Evolutionary conservation across 1,140 invertebrate species (phyloP).

Genomic region (Wiebesia pumilae): DNA sequence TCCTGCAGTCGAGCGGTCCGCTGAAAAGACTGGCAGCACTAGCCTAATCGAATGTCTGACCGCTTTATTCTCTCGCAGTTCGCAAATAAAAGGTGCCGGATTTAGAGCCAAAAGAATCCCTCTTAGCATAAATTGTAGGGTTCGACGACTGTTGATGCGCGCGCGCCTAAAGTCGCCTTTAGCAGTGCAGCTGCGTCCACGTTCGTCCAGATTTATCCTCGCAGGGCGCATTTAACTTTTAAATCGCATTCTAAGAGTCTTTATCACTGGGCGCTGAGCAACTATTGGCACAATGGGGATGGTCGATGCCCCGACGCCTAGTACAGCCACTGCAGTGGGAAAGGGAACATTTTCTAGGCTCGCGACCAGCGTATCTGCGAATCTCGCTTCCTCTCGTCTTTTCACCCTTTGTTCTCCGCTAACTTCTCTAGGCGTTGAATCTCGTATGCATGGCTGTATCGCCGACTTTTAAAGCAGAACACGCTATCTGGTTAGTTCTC

Average conservation of each 20-base stretch:
- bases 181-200: no score
- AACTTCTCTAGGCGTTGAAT: neutral
- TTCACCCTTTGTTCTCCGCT: neutral
- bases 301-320: neutral
- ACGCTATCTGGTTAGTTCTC: neutral
- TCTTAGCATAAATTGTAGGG: neutral
- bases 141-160: neutral
- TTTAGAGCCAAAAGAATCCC: neutral
- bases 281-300: neutral
- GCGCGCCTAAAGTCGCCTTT: neutral
- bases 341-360: conserved; percentile 17
- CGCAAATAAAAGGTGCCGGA: neutral
- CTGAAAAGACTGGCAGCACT: neutral
- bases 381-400: neutral
- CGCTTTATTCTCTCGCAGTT: neutral
- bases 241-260: conserved; percentile 36
- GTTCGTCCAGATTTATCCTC: no score
- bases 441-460: neutral
- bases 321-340: neutral
- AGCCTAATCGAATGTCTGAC: neutral
- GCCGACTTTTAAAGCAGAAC: neutral
- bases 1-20: no score
- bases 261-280: conserved; percentile 24
- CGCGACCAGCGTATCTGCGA: neutral
- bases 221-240: conserved; percentile 25